These are phyloP conservation scores for Conops quadrifasciatus DNA, from an alignment of 2,888 invertebrate species.

Conservation along the genomic window DNA sequence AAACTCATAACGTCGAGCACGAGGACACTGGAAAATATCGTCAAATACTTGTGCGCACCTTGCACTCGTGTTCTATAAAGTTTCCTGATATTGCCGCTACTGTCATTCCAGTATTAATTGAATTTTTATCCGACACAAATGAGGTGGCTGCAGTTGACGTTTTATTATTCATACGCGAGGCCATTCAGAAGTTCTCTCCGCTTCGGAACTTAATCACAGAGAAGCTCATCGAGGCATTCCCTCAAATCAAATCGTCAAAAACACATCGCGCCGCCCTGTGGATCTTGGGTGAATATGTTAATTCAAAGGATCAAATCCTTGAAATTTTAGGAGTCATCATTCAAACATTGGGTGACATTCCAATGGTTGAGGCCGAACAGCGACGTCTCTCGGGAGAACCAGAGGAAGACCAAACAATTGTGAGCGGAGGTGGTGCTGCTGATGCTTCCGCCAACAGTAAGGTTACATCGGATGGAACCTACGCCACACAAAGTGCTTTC, in stretches of 20 bases:
- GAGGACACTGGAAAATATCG: conserved; percentile 97
- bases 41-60: conserved; percentile 91
- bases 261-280: conserved; percentile 94
- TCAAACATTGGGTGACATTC: conserved; percentile 76
- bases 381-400: conserved; percentile 79
- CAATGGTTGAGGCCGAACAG: conserved; percentile 73
- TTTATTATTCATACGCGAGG: conserved; percentile 92
- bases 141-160: conserved; percentile 94
- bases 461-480: conserved; percentile 98
- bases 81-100: conserved; percentile 94
- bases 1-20: conserved; percentile 88
- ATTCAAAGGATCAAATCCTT: conserved; percentile 77
- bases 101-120: conserved; percentile 93
- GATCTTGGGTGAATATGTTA: conserved; percentile 97
- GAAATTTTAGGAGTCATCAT: conserved; percentile 82
- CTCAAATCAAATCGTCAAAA: conserved; percentile 87
- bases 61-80: conserved; percentile 93
- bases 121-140: conserved; percentile 89
- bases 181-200: conserved; percentile 90
- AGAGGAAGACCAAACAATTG: conserved; percentile 63
- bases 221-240: conserved; percentile 78
- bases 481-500: conserved; percentile 98
- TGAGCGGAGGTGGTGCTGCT: conserved; percentile 25
- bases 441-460: conserved; percentile 53
- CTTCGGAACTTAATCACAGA: conserved; percentile 84